Percentiles rank a stretch among this genome's conserved stretches.
phyloP scores from a whole-genome alignment of 2,113 vertebrate species.

The Rhynchomys soricoides region DNA sequence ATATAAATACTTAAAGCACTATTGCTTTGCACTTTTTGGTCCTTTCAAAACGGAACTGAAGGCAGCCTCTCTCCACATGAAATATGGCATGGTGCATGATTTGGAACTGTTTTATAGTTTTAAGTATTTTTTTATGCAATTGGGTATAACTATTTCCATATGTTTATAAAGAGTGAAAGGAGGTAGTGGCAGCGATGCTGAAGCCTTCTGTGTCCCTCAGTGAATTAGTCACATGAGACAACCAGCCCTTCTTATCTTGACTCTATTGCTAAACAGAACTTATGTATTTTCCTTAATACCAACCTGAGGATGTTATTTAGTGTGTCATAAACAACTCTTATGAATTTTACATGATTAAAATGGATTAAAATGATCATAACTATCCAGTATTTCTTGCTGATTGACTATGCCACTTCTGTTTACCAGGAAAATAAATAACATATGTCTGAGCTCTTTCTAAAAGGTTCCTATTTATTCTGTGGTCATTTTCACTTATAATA shows the following conservation, averaged over 20 bases:
- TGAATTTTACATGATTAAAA: constrained; percentile 96
- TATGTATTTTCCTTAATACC: constrained; percentile 82
- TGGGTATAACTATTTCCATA: constrained; percentile 86
- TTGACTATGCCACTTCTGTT: constrained; percentile 98
- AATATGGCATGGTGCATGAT: constrained; percentile 81
- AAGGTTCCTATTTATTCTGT: constrained; percentile 90
- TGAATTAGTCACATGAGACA: constrained; percentile 66
- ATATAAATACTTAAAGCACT: constrained; percentile 81
- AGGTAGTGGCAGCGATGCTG: constrained; percentile 81
- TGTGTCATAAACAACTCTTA: constrained; percentile 88
- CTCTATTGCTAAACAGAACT: constrained; percentile 89
- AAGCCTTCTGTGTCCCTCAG: constrained; percentile 75
- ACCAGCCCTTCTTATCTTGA: constrained; percentile 88
- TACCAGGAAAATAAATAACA: constrained; percentile 99
- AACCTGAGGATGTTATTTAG: constrained; percentile 90
- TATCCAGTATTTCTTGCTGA: constrained; percentile 97
- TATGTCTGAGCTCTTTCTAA: constrained; percentile 91
- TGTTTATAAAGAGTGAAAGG: constrained; percentile 80
- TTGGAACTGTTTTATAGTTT: constrained; percentile 86
- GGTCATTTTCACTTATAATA: constrained; percentile 89
- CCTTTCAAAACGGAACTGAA: constrained; percentile 83
- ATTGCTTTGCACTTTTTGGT: constrained; percentile 83
- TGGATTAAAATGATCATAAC: constrained; percentile 97
- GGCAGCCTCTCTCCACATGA: constrained; percentile 76
- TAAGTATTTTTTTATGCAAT: constrained; percentile 87